Percentiles rank a stretch among this genome's conserved stretches.
Evolutionary conservation across 1,140 invertebrate species (phyloP).

Genomic region (Bradysia coprophila): DNA sequence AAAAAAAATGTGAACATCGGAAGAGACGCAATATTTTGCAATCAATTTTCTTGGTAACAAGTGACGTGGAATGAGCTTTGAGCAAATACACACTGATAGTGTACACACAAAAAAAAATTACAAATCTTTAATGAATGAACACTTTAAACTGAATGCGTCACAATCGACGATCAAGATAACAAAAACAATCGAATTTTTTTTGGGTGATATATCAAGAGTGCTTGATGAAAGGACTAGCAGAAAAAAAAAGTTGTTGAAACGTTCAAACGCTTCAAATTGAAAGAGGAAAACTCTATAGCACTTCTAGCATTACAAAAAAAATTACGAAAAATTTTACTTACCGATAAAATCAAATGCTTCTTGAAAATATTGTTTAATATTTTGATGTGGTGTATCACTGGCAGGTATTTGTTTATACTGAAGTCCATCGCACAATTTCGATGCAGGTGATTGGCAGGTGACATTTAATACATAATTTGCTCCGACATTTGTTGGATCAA

Average conservation of each 20-base stretch:
- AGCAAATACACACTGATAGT: too few species aligned
- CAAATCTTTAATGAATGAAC: too few species aligned
- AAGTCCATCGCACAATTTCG: slow-evolving; percentile 49
- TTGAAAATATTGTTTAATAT: slow-evolving; percentile 82
- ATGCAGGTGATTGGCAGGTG: slow-evolving; percentile 55
- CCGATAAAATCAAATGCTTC: slow-evolving; percentile 82
- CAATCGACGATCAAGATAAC: too few species aligned
- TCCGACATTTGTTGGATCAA: slow-evolving; percentile 49
- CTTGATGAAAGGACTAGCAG: too few species aligned
- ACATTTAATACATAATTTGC: slow-evolving; percentile 67
- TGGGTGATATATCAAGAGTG: too few species aligned
- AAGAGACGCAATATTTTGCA: too few species aligned
- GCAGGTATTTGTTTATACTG: slow-evolving; percentile 69
- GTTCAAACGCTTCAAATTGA: not conserved
- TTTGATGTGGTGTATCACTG: slow-evolving; percentile 70
- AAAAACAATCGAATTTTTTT: not conserved
- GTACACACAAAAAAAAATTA: too few species aligned
- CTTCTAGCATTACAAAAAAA: too few species aligned
- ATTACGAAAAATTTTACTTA: slow-evolving; percentile 28
- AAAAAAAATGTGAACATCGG: too few species aligned
- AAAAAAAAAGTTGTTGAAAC: not conserved
- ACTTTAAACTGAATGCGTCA: too few species aligned
- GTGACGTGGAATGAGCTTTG: too few species aligned
- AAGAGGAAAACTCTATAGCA: not conserved
- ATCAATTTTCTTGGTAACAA: too few species aligned